Percentiles rank a stretch among this genome's conserved stretches.
These are phyloP conservation scores for Zeuzera pyrina DNA, from an alignment of 2,888 invertebrate species.

Conservation along the genomic window DNA sequence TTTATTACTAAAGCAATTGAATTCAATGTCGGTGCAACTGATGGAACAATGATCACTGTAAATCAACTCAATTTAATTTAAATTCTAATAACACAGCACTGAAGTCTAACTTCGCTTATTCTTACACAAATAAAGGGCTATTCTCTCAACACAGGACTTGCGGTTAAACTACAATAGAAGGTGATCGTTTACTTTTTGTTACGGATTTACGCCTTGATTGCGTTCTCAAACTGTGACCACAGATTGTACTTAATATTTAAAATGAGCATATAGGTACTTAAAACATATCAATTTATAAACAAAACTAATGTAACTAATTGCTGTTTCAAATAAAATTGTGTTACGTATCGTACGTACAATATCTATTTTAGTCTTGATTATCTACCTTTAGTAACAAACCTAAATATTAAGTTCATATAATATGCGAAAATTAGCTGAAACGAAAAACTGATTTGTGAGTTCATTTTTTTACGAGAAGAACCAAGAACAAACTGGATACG, in stretches of 20 bases:
- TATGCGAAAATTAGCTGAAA: neutral
- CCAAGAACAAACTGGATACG: no score
- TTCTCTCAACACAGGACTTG: constrained; percentile 32
- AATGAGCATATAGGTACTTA: neutral
- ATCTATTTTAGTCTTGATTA: neutral
- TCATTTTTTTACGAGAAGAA: no score
- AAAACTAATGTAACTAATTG: neutral
- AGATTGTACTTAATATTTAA: constrained; percentile 5
- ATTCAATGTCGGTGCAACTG: constrained; percentile 52
- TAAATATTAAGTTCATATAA: neutral
- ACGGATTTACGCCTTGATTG: constrained; percentile 19
- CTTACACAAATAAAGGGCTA: constrained; percentile 23
- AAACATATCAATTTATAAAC: neutral
- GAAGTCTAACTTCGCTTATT: constrained; percentile 20
- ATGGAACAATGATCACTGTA: constrained; percentile 39
- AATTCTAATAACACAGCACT: constrained; percentile 31
- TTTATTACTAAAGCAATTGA: constrained; percentile 58
- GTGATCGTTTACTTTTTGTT: constrained; percentile 19
- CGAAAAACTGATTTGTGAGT: no score
- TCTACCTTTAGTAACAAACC: neutral
- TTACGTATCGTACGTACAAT: neutral
- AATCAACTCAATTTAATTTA: constrained; percentile 26
- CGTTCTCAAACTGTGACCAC: constrained; percentile 14
- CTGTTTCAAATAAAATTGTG: neutral
- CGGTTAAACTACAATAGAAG: constrained; percentile 36